Evolutionary conservation across 2,797 vertebrate genomes (phyloP).

Genomic region (Aldrovandia affinis): DNA sequence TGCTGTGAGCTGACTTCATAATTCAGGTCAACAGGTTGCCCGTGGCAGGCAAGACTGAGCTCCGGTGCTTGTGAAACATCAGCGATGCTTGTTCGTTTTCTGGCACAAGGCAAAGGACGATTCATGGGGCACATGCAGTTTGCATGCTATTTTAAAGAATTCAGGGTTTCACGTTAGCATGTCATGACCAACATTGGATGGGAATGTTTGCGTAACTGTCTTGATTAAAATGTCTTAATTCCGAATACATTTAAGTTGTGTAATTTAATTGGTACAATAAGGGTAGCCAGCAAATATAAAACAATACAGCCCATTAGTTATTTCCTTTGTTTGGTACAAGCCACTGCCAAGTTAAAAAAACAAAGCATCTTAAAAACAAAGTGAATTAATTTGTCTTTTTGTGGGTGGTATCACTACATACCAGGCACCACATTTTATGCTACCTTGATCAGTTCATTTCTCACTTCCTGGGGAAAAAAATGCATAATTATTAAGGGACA

Average conservation of each 20-base stretch:
- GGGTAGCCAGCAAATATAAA: neutral
- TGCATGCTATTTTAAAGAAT: neutral
- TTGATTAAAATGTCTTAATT: neutral
- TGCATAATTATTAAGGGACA: neutral
- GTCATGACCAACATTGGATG: neutral
- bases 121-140: neutral
- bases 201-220: neutral
- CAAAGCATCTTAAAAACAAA: neutral
- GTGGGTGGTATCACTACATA: neutral
- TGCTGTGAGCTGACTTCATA: conserved; percentile 63
- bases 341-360: neutral
- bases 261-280: neutral
- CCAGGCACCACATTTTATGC: neutral
- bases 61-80: conserved; percentile 57
- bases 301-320: neutral
- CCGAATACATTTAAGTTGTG: neutral
- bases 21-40: conserved; percentile 75
- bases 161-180: neutral
- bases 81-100: conserved; percentile 42
- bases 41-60: conserved; percentile 57
- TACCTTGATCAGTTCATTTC: neutral
- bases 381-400: conserved; percentile 3
- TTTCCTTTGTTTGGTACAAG: conserved; percentile 2
- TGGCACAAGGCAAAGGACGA: neutral
- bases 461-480: neutral